Base-by-base conservation (phyloP, 1,140 invertebrate species). In the Rhyzopertha dominica region DNA sequence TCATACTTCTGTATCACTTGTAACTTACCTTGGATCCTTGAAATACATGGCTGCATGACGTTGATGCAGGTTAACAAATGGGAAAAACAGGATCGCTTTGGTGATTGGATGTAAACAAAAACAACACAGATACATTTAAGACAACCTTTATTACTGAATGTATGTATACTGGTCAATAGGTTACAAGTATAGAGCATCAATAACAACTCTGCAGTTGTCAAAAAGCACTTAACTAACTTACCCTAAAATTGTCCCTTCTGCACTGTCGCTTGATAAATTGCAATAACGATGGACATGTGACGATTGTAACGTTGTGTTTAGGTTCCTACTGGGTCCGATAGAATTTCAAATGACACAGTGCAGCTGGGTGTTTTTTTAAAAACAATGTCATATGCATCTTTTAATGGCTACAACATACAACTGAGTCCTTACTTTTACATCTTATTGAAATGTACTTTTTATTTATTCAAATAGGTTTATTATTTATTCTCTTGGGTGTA, bases 121-220 rank as follows among this genome's bases (percentile, higher is more conserved):
- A n/a, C n/a, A n/a, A n/a, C n/a, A n/a, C n/a, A n/a, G n/a, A 39
- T 62, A 66, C 65, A 67, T 64, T 65, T 67, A 67, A 67, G 65
- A 67, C 65, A 67, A 67, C 65, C 65, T 67, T 67, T 67, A 67
- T 67, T 67, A 67, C 62, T 67, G 65, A 67, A 67, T 67, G 65
- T n/a, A n/a, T n/a, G n/a, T 63, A 65, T 67, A 67, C 65, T 67
- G 65, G 65, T 67, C 65, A 67, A 64, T 63, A 60, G 65, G 63
- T 66, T 65, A 66, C 64, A 66, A 63, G 64, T 66, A 67, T 62
- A 67, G 65, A 67, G 61, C 65, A 47, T 49, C 34, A 39, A 51
- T 60, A 56, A 64, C 59, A 65, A 62, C 61, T 56, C 56, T 51
- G 38, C 48, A 55, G 59, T 67, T 60, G 56, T 61, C 58, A 56